Evolutionary conservation across 2,888 invertebrate genomes (phyloP).

Genomic region (Chouioia cunea): DNA sequence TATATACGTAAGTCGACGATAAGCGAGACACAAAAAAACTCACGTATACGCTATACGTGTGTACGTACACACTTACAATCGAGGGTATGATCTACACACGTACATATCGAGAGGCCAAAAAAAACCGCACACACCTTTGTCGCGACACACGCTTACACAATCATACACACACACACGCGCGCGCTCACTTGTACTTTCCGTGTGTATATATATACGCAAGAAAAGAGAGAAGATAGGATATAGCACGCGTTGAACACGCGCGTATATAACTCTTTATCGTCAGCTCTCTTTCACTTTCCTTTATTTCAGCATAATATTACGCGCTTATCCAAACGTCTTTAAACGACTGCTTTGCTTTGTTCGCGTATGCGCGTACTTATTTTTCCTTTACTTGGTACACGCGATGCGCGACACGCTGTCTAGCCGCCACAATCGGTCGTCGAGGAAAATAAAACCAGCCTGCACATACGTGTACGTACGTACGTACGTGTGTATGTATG

Average conservation of each 20-base stretch:
- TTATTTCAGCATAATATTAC: too few relatives aligned
- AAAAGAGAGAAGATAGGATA: background rate
- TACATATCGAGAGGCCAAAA: conserved; percentile 9
- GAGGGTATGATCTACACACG: background rate
- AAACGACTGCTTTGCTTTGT: too few relatives aligned
- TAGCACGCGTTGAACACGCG: background rate
- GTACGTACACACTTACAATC: background rate
- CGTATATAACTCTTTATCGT: background rate
- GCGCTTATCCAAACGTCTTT: too few relatives aligned
- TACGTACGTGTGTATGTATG: too few relatives aligned
- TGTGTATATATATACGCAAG: background rate
- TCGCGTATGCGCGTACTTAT: too few relatives aligned
- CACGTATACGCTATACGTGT: background rate
- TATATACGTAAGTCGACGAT: conserved; percentile 33
- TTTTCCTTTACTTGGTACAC: too few relatives aligned
- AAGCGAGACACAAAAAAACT: conserved; percentile 20
- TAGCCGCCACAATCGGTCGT: too few relatives aligned
- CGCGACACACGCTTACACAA: background rate
- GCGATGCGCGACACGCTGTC: too few relatives aligned
- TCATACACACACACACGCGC: background rate
- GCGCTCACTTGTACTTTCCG: background rate
- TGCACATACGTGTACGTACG: too few relatives aligned
- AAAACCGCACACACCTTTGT: background rate
- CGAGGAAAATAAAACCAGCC: too few relatives aligned
- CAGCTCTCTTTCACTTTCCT: background rate